Evolutionary conservation across 2,888 invertebrate species (phyloP), one percentile per base, ranked within the genome.

Genomic region (Diabrotica balteata): DNA sequence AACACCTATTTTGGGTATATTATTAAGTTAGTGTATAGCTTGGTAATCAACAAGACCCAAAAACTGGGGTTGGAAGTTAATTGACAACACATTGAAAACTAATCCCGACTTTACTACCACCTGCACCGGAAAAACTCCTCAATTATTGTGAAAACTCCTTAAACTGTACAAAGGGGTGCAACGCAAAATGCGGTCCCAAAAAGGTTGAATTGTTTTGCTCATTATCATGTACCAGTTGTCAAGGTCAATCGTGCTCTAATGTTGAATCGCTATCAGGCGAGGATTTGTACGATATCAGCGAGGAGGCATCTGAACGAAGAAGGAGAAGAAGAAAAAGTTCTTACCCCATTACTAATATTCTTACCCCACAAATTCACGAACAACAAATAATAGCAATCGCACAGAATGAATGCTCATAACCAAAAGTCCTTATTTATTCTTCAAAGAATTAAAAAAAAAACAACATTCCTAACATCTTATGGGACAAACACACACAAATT

Each of bases 181-280:
- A 52, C 44, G 43, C 32, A n/a, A 43, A 43, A 11, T 61, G 52
- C 52, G 52, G 52, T 50, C 52, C 45, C 22, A 61, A 61, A 61
- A 52, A 61, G 45, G 3, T 52, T 43, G 52, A 4, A 50, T 60
- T 51, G 17, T 54, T 62, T 62, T 52, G 62, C 46, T 62, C 53
- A 22, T 53, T 47, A 62, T 53, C 45, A 62, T 62, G 53, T 62
- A 54, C 5, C 46, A 62, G 53, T 53, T 62, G 43, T 60, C 52
- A 60, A 60, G 44, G 52, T 43, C 22, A 63, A 49, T 55, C 54
- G 54, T 63, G 54, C 54, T 63, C 63, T 55, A 54, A 63, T 55
- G 32, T 63, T 54, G 63, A 63, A 63, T 46, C 46, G 46, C 51
- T 51, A 63, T 32, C 17, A 63, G 57, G 51, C 42, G 63, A 63